Evolutionary conservation across 2,888 invertebrate species (phyloP), one percentile per base, ranked within the genome.

Genomic region (Conus canariensis): DNA sequence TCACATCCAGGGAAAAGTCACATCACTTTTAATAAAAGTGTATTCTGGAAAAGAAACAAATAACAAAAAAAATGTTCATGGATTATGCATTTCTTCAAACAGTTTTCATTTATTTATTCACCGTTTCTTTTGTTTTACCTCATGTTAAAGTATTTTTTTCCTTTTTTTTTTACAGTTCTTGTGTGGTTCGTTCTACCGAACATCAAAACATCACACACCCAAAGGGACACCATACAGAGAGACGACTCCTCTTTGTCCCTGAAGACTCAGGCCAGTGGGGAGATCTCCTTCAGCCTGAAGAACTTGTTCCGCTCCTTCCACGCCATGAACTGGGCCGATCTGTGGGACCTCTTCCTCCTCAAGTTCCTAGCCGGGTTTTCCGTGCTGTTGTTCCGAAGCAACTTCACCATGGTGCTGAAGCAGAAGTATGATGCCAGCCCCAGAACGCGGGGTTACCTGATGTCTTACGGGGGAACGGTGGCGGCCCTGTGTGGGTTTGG

Each of bases 311-410:
- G 91, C 60, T 93, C 94, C 16, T 92, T 95, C 88, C 92, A 12
- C n/a, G 90, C 93, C 22, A 92, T 95, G 9, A 91, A 95, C 87
- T 96, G 96, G 96, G 58, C 88, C 12, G 90, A 94, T 58, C 91
- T 95, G 16, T 96, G 96, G 95, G 96, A 96, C 90, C 91, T 96
- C 30, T 95, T 96, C 90, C 90, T 95, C 5, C 92, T 96, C n/a
- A 95, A 95, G 88, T 95, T 96, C 90, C 93, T 96, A 45, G 91
- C 95, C 64, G 91, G 95, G 14, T 95, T 96, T 87, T 94, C 96
- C 22, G 93, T 95, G 45, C 92, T 96, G 25, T 90, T 96, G 16
- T 96, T 94, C 90, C 93, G 96, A 19, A 95, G 94, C 85, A 96
- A 96, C 91, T 95, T 95, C 90, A 94, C 95, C 0, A 87, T 95